phyloP scores from a whole-genome alignment of 2,888 invertebrate species.

The Oxystoma pomonae region DNA sequence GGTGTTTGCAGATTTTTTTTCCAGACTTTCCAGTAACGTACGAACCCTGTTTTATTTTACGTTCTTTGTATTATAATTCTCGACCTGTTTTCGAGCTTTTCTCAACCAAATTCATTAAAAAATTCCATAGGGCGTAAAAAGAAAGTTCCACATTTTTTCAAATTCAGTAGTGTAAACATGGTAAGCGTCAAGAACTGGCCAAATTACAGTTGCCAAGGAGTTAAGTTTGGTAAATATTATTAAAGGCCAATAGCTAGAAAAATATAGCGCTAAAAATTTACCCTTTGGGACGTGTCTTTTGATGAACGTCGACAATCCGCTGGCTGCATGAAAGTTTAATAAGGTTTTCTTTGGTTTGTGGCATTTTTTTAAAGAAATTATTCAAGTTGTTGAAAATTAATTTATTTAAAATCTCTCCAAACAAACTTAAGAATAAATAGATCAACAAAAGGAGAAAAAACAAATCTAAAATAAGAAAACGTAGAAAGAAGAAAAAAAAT shows the following conservation, averaged over 20 bases:
- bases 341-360: not conserved
- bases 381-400: slow-evolving; percentile 14
- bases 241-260: slow-evolving; percentile 26
- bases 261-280: slow-evolving; percentile 38
- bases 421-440: slow-evolving; percentile 32
- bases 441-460: slow-evolving; percentile 29
- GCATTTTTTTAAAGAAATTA: not conserved
- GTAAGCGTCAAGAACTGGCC: not conserved
- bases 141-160: not conserved
- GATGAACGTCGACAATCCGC: slow-evolving; percentile 46
- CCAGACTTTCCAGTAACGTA: no score
- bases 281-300: slow-evolving; percentile 45
- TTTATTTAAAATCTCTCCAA: slow-evolving; percentile 31
- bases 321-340: slow-evolving; percentile 45
- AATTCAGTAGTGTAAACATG: not conserved
- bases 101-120: no score
- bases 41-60: no score
- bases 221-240: slow-evolving; percentile 10
- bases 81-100: no score
- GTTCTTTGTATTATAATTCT: no score
- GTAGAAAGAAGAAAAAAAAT: not conserved
- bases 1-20: no score
- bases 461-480: slow-evolving; percentile 30
- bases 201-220: slow-evolving; percentile 3
- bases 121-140: no score